Conservation (phyloP, 1,140 invertebrate species). For the Drosophila orena region DNA sequence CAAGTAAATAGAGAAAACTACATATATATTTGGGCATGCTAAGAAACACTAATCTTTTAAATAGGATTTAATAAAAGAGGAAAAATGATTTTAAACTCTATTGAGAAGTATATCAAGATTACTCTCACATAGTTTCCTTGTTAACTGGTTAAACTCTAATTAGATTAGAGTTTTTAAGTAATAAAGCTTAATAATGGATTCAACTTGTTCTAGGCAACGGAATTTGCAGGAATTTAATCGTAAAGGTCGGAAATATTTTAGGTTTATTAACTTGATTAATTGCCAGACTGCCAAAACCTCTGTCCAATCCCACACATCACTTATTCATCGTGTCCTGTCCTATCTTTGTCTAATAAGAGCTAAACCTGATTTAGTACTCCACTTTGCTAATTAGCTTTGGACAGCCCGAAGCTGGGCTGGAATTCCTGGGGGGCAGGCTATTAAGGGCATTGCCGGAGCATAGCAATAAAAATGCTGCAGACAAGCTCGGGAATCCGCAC, state of each 20-base stretch:
- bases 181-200: too few relatives aligned
- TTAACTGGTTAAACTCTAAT: neutral
- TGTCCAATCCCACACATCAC: constrained; percentile 14
- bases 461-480: constrained; percentile 23
- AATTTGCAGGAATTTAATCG: neutral
- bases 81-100: too few relatives aligned
- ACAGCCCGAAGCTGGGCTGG: constrained; percentile 1
- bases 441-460: constrained; percentile 15
- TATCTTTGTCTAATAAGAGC: constrained; percentile 28
- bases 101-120: too few relatives aligned
- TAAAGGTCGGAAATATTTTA: constrained; percentile 8
- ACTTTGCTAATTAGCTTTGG: constrained; percentile 45
- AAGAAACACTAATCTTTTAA: too few relatives aligned
- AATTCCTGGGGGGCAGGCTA: constrained; percentile 5
- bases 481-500: constrained; percentile 55
- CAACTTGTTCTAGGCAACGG: too few relatives aligned
- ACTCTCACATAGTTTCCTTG: too few relatives aligned
- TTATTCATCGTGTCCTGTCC: constrained; percentile 30
- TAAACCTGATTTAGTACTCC: constrained; percentile 58
- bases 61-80: too few relatives aligned
- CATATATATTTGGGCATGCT: neutral
- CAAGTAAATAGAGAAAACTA: neutral
- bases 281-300: constrained; percentile 13
- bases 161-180: neutral
- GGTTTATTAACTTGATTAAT: constrained; percentile 21